Evolutionary conservation across 2,113 vertebrate species (phyloP).

Genomic region (Saccopteryx leptura): DNA sequence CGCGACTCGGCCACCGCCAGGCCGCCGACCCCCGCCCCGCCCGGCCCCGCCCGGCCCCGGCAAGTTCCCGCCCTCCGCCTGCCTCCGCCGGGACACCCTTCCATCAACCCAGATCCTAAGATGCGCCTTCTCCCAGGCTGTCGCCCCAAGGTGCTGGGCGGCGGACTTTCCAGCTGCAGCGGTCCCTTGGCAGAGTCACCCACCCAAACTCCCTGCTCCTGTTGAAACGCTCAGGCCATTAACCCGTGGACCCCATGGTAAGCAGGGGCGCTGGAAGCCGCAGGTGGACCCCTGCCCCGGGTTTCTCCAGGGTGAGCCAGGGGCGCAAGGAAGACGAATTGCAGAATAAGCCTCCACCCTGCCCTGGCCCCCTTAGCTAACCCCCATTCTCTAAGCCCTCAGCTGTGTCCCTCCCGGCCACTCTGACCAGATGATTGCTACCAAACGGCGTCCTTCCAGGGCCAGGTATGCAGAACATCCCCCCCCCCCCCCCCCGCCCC

Average conservation of each 20-base stretch:
- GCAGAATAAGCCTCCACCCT: not conserved
- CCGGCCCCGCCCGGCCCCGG: not conserved
- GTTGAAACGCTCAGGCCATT: not conserved
- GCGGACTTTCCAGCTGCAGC: not conserved
- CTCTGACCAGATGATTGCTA: not conserved
- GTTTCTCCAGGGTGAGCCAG: not conserved
- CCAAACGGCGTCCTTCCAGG: conserved; percentile 1
- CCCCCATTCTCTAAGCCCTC: not conserved
- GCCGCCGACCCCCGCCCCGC: not conserved
- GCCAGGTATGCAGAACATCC: conserved; percentile 34
- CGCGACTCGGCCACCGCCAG: not conserved
- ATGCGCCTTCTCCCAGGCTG: not conserved
- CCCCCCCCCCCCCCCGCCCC: not conserved
- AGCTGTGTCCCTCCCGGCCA: not conserved
- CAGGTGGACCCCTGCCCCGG: not conserved
- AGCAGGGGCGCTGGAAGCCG: not conserved
- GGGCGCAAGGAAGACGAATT: not conserved
- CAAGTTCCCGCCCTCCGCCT: not conserved
- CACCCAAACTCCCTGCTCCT: not conserved
- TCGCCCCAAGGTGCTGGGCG: not conserved
- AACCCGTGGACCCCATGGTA: not conserved
- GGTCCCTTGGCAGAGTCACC: not conserved
- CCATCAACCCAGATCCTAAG: not conserved
- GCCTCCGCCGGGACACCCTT: not conserved
- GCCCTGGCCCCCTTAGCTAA: not conserved